Base-by-base conservation (phyloP, 2,797 vertebrate genomes). In the Pogoniulus pusillus region DNA sequence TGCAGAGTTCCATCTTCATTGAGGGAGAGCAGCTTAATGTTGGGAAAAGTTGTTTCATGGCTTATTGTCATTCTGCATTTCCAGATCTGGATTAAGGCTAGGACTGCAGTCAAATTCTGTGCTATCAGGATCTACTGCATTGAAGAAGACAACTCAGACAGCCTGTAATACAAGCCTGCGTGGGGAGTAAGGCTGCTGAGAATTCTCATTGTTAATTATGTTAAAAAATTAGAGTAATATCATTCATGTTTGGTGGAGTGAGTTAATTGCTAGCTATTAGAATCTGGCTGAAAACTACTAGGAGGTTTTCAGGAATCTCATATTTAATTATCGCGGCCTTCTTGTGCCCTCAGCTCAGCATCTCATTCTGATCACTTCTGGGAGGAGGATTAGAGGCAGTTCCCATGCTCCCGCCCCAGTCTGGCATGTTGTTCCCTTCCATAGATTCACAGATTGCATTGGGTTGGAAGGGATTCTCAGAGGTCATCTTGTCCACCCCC, bases 1-100 rank as follows among this genome's bases (percentile, higher is more conserved):
- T 88, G 43, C 71, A 45, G 87, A 62, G 32, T 59, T 90, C n/a
- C 29, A 7, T 91, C 55, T 82, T 93, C 66, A 54, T 59, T 93
- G 88, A 47, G 75, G 43, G 84, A 72, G 76, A 85, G 69, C 24
- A 75, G 64, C 64, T 83, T 79, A 83, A 70, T 1, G 1, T 43
- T 65, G 83, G 62, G 62, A 82, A 64, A 86, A 51, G 32, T 81
- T 87, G 35, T 65, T 90, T 64, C 73, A 37, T 47, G 74, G 58
- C 77, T 90, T 82, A 22, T 54, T 93, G 43, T 88, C 74, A 6
- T 47, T 58, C 29, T 20, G n/a, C 1, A 0, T 82, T 86, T 82
- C 49, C 83, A 92, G 62, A 84, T 76, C 59, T 69, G 85, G 35
- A 29, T 80, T 69, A 5, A 72, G 55, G 47, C 72, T 65, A 69